Base-by-base conservation (phyloP, 2,113 vertebrate species). In the Rhabdomys dilectus region DNA sequence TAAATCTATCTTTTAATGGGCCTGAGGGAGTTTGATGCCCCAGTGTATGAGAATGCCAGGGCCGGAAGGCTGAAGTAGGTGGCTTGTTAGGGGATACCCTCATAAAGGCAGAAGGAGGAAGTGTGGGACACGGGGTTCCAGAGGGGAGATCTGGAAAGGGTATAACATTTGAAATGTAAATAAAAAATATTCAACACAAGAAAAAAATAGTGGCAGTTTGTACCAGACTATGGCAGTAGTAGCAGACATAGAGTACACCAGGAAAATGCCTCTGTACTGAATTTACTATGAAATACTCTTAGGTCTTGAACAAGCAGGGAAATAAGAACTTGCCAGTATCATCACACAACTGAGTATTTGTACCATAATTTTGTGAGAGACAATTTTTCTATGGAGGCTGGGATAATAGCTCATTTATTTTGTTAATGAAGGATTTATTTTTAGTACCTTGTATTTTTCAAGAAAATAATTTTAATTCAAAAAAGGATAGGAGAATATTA, bases 401-500 rank as follows among this genome's bases (percentile, higher is more conserved):
- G 39, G 22, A 31, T 93, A 56, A 64, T 21, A 75, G 64, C 39
- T 58, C 64, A 15, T 86, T 81, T 70, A 75, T 66, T 60, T 91
- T 64, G 2, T 53, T 93, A 7, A 66, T 3, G 26, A 82, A 16
- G 16, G 2, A 34, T 19, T n/a, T 1, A 22, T 72, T 48, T 60
- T 72, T 62, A 60, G 58, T 2, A 77, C 0, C 51, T 86, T 85
- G 5, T 7, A 56, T 91, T 96, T 91, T 88, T 3, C 0, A 66
- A 17, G 11, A 95, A 87, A 95, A 19, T 76, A 42, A 64, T 29
- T 95, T 60, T 77, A 93, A 85, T 45, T 94, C 4, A 29, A 73
- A 91, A 17, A 75, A 48, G 7, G 12, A 85, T 48, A 62, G 26
- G 6, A 22, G 91, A 82, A 92, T 91, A 2, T 53, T 60, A 62